These are phyloP conservation scores for Uloborus plumipes DNA, from an alignment of 2,888 invertebrate species.

Conservation along the genomic window DNA sequence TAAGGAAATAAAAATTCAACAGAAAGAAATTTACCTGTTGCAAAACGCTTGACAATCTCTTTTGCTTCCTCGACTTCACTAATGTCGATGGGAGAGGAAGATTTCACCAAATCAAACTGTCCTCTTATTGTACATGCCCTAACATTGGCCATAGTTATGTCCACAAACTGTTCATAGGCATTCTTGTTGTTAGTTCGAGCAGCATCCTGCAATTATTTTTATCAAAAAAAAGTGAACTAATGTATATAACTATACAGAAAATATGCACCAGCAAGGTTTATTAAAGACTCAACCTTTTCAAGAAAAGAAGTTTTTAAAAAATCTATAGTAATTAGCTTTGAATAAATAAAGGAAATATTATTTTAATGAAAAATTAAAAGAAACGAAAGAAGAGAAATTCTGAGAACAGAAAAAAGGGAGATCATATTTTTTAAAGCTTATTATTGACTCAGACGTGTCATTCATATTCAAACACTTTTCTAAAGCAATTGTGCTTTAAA, in stretches of 20 bases:
- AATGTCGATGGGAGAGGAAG: slow-evolving; percentile 84
- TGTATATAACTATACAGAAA: no score
- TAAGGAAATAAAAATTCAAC: no score
- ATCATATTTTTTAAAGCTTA: no score
- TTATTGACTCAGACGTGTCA: no score
- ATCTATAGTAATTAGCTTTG: not conserved
- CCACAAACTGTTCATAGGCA: slow-evolving; percentile 87
- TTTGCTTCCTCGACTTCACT: slow-evolving; percentile 92
- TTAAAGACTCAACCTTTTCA: no score
- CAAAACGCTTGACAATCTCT: slow-evolving; percentile 95
- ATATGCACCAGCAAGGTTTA: no score
- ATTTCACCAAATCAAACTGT: slow-evolving; percentile 86
- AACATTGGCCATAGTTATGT: slow-evolving; percentile 88
- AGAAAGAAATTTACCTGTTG: slow-evolving; percentile 77
- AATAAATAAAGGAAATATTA: not conserved
- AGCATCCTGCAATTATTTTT: slow-evolving; percentile 80
- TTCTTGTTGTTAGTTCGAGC: slow-evolving; percentile 82
- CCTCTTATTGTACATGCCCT: slow-evolving; percentile 91
- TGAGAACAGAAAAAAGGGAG: no score
- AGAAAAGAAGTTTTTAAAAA: no score
- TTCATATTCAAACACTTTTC: no score
- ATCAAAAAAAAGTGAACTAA: no score
- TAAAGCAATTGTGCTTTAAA: no score
- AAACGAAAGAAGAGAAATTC: no score
- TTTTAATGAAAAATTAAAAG: not conserved